Base-by-base conservation (phyloP, 1,140 invertebrate species). In the Trachelipus rathkii region DNA sequence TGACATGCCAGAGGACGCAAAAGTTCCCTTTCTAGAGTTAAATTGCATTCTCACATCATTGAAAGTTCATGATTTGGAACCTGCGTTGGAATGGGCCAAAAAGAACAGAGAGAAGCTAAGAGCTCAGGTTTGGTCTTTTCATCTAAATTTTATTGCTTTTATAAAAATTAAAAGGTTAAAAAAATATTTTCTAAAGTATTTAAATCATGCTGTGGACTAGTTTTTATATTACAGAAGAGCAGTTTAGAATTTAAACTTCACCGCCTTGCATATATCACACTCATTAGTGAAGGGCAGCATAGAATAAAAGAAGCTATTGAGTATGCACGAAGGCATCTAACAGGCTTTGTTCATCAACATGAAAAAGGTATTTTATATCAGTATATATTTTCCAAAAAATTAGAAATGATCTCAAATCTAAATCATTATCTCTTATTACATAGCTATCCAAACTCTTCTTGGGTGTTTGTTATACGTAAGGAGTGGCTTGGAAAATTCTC, bases 201-300 rank as follows among this genome's bases (percentile, higher is more conserved):
- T 4, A 60, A 60, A 8, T 60, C 11, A 60, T 60, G 19, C 11
- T 60, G 21, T 33, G 2, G 6, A 33, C 6, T 6, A 33, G 33
- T 79, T 71, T 81, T 69, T 79, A 71, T 70, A 76, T 79, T 82
- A 74, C 85, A 85, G 75, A 85, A 85, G 75, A 95, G 93, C 71
- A 88, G 90, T 43, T 86, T 96, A 53, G 94, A 95, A 86, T 96
- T 96, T 83, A 94, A 94, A 84, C 85, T 96, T 72, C 94, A 96
- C 84, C 85, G 90, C 78, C 84, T 93, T 76, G 88, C 89, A 75
- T 93, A 92, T 83, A 90, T 92, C 83, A 87, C 89, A 82, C 83
- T 94, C 81, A 87, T 95, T 24, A 87, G 89, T 82, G 87, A 90
- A 84, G 92, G 92, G 9, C 85, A 88, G 21, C 83, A 85, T 68